Evolutionary conservation across 2,888 invertebrate genomes (phyloP).

Genomic region (Eupithecia abbreviata): DNA sequence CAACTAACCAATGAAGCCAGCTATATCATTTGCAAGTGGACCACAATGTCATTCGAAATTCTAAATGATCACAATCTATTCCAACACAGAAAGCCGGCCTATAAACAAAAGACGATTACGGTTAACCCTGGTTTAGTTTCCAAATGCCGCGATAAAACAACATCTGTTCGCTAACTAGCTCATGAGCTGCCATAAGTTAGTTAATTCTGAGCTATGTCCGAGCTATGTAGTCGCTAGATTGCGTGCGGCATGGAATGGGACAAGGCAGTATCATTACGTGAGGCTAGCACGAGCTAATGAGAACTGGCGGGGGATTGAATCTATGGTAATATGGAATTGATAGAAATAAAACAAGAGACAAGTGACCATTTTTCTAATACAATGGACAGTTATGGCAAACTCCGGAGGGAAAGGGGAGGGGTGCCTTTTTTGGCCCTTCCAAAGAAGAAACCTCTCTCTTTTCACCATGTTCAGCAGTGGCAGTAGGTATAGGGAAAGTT

Average conservation of each 20-base stretch:
- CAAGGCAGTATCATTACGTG: constrained; percentile 37
- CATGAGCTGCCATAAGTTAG: not conserved
- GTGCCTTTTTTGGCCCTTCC: too few relatives aligned
- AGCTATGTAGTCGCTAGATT: constrained; percentile 28
- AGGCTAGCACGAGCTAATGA: constrained; percentile 30
- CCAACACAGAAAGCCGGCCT: too few relatives aligned
- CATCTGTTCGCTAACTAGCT: not conserved
- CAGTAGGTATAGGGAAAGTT: too few relatives aligned
- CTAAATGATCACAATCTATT: too few relatives aligned
- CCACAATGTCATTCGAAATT: too few relatives aligned
- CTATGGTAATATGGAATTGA: constrained; percentile 10
- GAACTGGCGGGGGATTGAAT: constrained; percentile 22
- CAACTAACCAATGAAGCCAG: too few relatives aligned
- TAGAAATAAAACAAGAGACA: not conserved
- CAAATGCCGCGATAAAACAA: not conserved
- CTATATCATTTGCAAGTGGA: too few relatives aligned
- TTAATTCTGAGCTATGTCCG: constrained; percentile 9
- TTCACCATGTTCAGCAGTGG: too few relatives aligned
- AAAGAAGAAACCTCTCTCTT: too few relatives aligned
- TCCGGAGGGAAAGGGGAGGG: too few relatives aligned
- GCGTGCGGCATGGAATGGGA: constrained; percentile 38
- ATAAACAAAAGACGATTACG: too few relatives aligned
- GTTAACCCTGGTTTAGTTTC: not conserved
- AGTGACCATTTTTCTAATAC: constrained; percentile 3
- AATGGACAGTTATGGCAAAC: not conserved